Evolutionary conservation across 37 sponge, comb jelly and placozoan genomes (phyloP), one percentile per base, ranked within the genome.

Genomic region (Oscarella lobularis): DNA sequence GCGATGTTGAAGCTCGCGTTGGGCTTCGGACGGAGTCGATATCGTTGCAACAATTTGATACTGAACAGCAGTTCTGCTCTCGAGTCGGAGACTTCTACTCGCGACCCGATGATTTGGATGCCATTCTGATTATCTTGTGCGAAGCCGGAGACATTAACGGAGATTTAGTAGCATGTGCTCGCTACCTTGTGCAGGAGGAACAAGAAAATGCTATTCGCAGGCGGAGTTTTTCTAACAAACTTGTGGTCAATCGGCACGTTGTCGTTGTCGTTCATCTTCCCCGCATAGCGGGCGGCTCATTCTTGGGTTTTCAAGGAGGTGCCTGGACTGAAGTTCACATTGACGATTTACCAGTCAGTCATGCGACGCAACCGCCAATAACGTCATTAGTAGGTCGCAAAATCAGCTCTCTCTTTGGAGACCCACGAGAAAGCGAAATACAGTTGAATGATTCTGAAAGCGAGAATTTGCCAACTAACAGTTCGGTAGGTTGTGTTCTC

Each of bases 121-220:
- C 66, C 36, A 74, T 89, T 3, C 67, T 89, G 3, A 70, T 92
- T 36, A 77, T 92, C 5, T 87, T 89, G 75, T 94, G 90, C 79
- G 90, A 87, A 41, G 79, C 83, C 66, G 95, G 95, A 1, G 83
- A 89, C 54, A 33, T 80, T 20, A 87, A 83, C 74, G 79, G 70
- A 41, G 81, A 94, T 74, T 79, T 94, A 34, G 82, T 94, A 41
- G 87, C 95, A 2, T 89, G 90, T 77, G 90, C 90, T 37, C 72
- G 90, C 40, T 80, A 94, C 70, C 81, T 83, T 3, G 55, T 86
- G 39, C 77, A 82, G 66, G 90, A 89, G 37, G 79, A 81, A 27
- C 33, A 75, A 9, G 73, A 41, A 29, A n/a, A n/a, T n/a, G n/a
- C n/a, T n/a, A n/a, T n/a, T n/a, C n/a, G n/a, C n/a, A n/a, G n/a